Conservation (phyloP, 2,113 vertebrate species). For the Sclerurus mexicanus region DNA sequence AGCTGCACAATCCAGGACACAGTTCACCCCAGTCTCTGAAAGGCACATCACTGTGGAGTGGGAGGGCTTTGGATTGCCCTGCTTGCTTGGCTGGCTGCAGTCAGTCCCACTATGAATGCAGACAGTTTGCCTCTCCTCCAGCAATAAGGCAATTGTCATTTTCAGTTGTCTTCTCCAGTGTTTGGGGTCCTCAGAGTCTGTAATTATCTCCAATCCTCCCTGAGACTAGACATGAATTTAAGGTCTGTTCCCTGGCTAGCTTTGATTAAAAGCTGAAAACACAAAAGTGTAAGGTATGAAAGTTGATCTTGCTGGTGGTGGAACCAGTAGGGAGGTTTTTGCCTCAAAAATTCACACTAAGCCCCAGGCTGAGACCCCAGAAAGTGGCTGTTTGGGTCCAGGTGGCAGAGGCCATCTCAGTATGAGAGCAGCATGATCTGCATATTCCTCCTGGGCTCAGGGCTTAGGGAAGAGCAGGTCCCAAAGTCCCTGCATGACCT, state of each 20-base stretch:
- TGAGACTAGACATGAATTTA: neutral
- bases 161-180: neutral
- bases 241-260: neutral
- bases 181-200: neutral
- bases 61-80: neutral
- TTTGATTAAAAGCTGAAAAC: neutral
- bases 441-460: neutral
- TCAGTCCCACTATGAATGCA: neutral
- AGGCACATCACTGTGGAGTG: neutral
- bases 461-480: neutral
- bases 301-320: neutral
- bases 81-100: neutral
- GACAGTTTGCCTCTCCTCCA: neutral
- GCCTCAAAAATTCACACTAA: neutral
- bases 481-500: neutral
- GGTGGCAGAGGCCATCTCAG: neutral
- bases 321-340: neutral
- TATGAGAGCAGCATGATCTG: neutral
- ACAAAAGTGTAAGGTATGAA: neutral
- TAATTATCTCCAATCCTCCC: neutral
- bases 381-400: neutral
- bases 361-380: neutral
- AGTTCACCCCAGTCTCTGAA: neutral
- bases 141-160: neutral
- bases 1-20: neutral